Evolutionary conservation across 2,797 vertebrate species (phyloP), one percentile per base, ranked within the genome.

Genomic region (Tapera naevia): DNA sequence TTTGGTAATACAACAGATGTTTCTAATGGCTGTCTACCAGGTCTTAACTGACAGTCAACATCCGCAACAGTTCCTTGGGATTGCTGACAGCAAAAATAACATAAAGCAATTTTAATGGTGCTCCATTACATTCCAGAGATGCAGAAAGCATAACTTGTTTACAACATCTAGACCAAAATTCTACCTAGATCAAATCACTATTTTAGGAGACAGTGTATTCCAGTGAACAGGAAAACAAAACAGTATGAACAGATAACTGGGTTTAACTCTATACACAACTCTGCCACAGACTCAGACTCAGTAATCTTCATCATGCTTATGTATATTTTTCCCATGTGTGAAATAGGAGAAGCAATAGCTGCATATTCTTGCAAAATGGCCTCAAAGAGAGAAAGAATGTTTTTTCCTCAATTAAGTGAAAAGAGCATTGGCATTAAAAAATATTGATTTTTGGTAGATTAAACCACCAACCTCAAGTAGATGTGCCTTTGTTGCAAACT

Each of bases 401-500:
- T 2, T 27, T 11, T 46, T 73, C 35, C 17, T 82, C 5, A 50
- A 53, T 8, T 48, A 67, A 64, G 73, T n/a, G 7, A 62, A 81
- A 70, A 65, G 19, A 73, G 19, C 13, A 73, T 0, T 54, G 23
- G 12, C 28, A 73, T 9, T 58, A 70, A 9, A 56, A 83, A 78
- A 69, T 28, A 90, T 0, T 4, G 22, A 10, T 4, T 88, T 78
- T 32, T 58, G 16, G n/a, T 27, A 86, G 41, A 94, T 74, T 81
- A 83, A 79, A 43, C 7, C 78, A 98, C 98, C 81, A 82, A 99
- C 99, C 98, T 99, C 99, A 76, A 97, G 94, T 16, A 99, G 98
- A 91, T 99, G 99, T 1, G 94, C 84, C 97, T 98, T 97, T 33
- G 99, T 99, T 86, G 99, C 98, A 96, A 99, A 99, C 76, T 99